A percentile compares a stretch with the other conserved stretches of the same genome.
These are phyloP conservation scores for Drosophila quadrilineata DNA, from an alignment of 1,140 invertebrate genomes.

Conservation along the genomic window DNA sequence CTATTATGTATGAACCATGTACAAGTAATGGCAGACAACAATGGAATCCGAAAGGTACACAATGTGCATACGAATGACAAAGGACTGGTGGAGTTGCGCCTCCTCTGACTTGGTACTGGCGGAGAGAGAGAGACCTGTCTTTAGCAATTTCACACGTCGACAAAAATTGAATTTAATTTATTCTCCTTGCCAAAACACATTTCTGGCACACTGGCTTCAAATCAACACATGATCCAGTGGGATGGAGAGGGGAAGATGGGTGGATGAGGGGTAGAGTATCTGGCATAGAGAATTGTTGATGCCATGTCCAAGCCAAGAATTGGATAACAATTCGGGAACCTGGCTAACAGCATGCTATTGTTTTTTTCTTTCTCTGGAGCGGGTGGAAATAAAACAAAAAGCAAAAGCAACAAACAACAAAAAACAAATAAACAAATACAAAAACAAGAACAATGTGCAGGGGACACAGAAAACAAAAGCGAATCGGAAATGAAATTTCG, in stretches of 20 bases:
- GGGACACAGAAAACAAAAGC: conserved; percentile 36
- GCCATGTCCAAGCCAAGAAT: conserved; percentile 52
- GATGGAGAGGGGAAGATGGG: neutral
- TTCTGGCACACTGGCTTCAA: conserved; percentile 26
- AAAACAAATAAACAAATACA: too few species aligned
- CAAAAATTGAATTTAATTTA: conserved; percentile 62
- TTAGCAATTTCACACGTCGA: conserved; percentile 55
- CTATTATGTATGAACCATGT: neutral
- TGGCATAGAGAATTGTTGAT: conserved; percentile 24
- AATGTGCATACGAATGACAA: neutral
- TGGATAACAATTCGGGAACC: conserved; percentile 41
- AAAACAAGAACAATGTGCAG: too few species aligned
- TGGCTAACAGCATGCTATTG: conserved; percentile 35
- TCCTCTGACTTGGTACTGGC: too few species aligned
- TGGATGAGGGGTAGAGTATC: neutral
- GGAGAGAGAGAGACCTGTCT: conserved; percentile 30
- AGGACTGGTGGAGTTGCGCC: neutral
- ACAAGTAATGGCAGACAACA: neutral
- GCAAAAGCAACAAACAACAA: neutral
- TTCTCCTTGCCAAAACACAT: conserved; percentile 51
- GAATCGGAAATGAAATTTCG: conserved; percentile 52
- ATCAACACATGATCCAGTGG: neutral
- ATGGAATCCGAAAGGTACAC: neutral
- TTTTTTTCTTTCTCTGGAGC: conserved; percentile 10
- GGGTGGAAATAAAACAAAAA: neutral